These are phyloP conservation scores for Brachypterus glaber DNA, from an alignment of 2,888 invertebrate genomes.

Conservation along the genomic window DNA sequence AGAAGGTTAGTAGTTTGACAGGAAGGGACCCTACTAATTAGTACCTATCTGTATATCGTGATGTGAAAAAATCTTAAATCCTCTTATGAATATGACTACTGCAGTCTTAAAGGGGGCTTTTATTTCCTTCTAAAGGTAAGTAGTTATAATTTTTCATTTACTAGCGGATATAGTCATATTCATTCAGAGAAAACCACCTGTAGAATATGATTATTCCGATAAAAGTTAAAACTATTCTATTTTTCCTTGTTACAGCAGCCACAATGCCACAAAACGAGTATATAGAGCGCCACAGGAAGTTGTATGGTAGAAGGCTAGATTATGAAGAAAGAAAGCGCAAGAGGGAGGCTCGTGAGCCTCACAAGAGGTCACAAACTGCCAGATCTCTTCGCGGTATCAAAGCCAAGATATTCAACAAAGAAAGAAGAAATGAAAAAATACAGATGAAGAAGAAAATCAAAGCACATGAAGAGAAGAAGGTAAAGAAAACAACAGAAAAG, in stretches of 20 bases:
- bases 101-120: constrained; percentile 18
- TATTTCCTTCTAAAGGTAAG: constrained; percentile 29
- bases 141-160: constrained; percentile 16
- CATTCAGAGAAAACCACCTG: constrained; percentile 28
- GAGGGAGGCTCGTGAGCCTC: constrained; percentile 88
- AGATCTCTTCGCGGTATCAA: constrained; percentile 89
- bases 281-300: constrained; percentile 94
- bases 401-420: constrained; percentile 95
- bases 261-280: constrained; percentile 99
- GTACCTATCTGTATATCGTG: constrained; percentile 15
- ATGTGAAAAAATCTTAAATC: constrained; percentile 27
- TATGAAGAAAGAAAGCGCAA: constrained; percentile 96
- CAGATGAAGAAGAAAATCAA: constrained; percentile 98
- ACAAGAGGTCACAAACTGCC: constrained; percentile 84
- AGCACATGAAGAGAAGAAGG: constrained; percentile 92
- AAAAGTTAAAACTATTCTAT: constrained; percentile 14
- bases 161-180: constrained; percentile 37
- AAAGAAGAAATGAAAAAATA: constrained; percentile 95
- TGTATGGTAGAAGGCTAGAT: constrained; percentile 92
- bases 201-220: constrained; percentile 34
- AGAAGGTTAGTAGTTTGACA: no score
- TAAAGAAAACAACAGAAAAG: constrained; percentile 71
- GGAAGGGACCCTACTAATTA: no score
- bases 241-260: no score
- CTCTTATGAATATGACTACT: constrained; percentile 40